Evolutionary conservation across 92 coral and sea anemone species (phyloP), one percentile per base, ranked within the genome.

Genomic region (Palythoa caribaeorum): DNA sequence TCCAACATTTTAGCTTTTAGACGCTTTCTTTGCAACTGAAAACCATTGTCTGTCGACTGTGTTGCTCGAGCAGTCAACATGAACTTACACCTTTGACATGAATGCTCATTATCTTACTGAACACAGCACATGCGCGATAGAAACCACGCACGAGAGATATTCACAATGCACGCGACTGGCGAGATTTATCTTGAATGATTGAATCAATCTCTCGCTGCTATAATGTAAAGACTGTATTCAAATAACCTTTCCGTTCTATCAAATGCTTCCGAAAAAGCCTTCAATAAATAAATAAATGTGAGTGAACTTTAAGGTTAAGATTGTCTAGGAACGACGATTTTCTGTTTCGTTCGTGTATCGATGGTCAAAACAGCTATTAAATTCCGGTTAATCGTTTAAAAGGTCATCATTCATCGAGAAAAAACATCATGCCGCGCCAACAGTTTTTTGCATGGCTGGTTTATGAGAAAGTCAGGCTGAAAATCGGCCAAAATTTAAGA

Each of bases 1-100:
- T 35, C 52, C 71, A 79, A 79, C 3, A 10, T 5, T 79, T 40
- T 66, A 66, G 40, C 47, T 20, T 81, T 71, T 40, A 44, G 12
- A 14, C 71, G 75, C 44, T 53, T 81, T 47, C 53, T 69, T 13
- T 35, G 39, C 50, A 36, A 1, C 11, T 6, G 3, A 17, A 54
- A 57, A 57, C 83, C 63, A 48, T 40, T 57, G 28, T 53, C 66
- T 69, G 40, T 39, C 75, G 20, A 44, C 47, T 19, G 44, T 14
- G 13, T 14, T 50, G 73, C 9, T 63, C 72, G 73, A 66, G 10
- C 36, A 69, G 79, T 74, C 70, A 47, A 54, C 37, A 40, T 90
- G 95, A 92, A 92, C 95, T 92, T 92, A 78, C 72, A 92, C 95
- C 95, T 92, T 92, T 92, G 95, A 92, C 95, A 90, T 84, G 72